A percentile compares a stretch with the other conserved stretches of the same genome.
Conservation (phyloP, 1,140 invertebrate genomes). For the Hestina assimilis region DNA sequence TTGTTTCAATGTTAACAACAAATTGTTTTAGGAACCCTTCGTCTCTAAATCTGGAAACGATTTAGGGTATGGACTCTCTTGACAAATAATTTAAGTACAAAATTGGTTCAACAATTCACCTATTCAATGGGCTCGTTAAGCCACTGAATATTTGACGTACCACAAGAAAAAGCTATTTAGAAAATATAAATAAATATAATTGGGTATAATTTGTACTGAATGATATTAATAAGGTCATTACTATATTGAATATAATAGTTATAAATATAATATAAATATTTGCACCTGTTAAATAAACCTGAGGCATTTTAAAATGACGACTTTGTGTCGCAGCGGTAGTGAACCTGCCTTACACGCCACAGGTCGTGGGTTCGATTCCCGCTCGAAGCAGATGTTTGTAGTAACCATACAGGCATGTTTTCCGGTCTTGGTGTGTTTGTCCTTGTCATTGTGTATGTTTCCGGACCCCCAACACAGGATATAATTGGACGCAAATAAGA, state of each 20-base stretch:
- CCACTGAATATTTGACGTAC: conserved; percentile 50
- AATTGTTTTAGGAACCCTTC: conserved; percentile 50
- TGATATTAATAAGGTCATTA: not conserved
- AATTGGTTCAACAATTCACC: conserved; percentile 58
- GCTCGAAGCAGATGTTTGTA: too few species aligned
- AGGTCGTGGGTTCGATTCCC: too few species aligned
- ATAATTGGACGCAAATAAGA: too few species aligned
- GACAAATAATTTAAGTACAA: conserved; percentile 68
- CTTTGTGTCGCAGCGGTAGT: too few species aligned
- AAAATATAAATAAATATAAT: conserved; percentile 24
- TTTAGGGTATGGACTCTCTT: conserved; percentile 58
- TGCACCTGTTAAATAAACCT: too few species aligned
- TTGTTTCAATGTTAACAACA: conserved; percentile 44
- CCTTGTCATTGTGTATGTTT: too few species aligned
- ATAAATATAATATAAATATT: too few species aligned
- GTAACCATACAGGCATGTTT: too few species aligned
- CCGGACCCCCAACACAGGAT: too few species aligned
- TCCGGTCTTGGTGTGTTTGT: too few species aligned
- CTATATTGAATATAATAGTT: not conserved
- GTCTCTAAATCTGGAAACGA: conserved; percentile 68
- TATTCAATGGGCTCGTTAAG: conserved; percentile 54
- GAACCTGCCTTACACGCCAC: too few species aligned
- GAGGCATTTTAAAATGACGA: too few species aligned
- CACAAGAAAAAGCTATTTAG: conserved; percentile 28
- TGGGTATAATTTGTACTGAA: not conserved